These are phyloP conservation scores for Riparia riparia DNA, from an alignment of 2,113 vertebrate genomes.

Conservation along the genomic window DNA sequence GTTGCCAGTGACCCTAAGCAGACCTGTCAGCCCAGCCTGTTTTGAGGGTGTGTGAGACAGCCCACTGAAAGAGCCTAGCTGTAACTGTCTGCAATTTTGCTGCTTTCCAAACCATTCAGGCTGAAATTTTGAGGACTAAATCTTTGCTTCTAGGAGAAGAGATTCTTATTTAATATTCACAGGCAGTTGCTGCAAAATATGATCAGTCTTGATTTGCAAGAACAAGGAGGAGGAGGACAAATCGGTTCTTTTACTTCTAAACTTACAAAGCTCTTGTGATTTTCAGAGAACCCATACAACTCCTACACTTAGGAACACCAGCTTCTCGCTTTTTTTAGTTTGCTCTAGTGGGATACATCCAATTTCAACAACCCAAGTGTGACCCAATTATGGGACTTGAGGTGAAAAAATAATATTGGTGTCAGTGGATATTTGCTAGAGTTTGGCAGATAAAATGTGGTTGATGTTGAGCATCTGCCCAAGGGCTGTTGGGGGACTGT, in stretches of 20 bases:
- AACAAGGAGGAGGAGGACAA: not conserved
- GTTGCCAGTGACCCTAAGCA: not conserved
- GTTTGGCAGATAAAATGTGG: not conserved
- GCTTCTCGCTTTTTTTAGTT: not conserved
- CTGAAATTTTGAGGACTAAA: not conserved
- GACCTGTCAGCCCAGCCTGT: not conserved
- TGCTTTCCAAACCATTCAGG: not conserved
- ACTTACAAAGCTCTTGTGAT: not conserved
- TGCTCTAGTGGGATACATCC: not conserved
- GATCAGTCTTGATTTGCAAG: not conserved
- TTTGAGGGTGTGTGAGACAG: not conserved
- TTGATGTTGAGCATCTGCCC: not conserved
- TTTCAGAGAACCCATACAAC: not conserved
- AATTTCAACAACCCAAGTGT: not conserved
- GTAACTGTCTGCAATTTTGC: not conserved
- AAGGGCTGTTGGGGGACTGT: not conserved
- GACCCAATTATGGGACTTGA: not conserved
- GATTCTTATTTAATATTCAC: not conserved
- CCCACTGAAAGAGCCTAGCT: not conserved
- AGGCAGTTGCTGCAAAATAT: not conserved
- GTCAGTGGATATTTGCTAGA: not conserved
- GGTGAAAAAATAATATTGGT: not conserved
- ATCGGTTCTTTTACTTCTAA: not conserved
- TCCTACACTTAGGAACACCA: not conserved
- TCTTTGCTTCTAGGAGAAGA: constrained; percentile 1